Evolutionary conservation across 2,113 vertebrate genomes (phyloP).

Genomic region (Prolemur simus): DNA sequence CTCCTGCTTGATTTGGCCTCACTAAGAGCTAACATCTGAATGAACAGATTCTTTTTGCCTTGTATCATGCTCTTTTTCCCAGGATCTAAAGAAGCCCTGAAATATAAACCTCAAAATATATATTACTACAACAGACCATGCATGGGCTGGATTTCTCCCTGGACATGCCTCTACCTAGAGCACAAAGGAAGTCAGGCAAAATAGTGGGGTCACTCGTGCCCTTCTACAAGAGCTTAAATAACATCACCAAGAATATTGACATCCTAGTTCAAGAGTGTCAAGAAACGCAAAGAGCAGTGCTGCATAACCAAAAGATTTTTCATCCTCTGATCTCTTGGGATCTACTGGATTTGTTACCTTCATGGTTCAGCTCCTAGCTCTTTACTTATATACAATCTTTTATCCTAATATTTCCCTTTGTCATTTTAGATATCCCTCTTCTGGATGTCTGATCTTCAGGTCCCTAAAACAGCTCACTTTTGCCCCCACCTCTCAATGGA

Average conservation of each 20-base stretch:
- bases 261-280: background rate
- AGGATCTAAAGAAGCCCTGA: background rate
- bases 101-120: background rate
- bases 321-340: background rate
- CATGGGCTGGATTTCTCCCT: background rate
- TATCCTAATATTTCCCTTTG: background rate
- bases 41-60: background rate
- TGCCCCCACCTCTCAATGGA: background rate
- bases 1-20: background rate
- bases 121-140: background rate
- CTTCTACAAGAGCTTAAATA: background rate
- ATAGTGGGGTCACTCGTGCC: background rate
- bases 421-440: background rate
- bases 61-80: background rate
- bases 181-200: background rate
- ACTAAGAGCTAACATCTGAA: background rate
- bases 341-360: background rate
- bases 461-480: background rate
- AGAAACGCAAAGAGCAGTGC: background rate
- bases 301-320: background rate
- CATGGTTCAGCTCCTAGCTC: background rate
- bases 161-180: background rate
- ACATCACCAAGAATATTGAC: background rate
- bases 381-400: background rate
- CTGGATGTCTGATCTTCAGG: background rate